Evolutionary conservation across 2,113 vertebrate genomes (phyloP), one percentile per base, ranked within the genome.

Genomic region (Neodontobutis hainanensis): DNA sequence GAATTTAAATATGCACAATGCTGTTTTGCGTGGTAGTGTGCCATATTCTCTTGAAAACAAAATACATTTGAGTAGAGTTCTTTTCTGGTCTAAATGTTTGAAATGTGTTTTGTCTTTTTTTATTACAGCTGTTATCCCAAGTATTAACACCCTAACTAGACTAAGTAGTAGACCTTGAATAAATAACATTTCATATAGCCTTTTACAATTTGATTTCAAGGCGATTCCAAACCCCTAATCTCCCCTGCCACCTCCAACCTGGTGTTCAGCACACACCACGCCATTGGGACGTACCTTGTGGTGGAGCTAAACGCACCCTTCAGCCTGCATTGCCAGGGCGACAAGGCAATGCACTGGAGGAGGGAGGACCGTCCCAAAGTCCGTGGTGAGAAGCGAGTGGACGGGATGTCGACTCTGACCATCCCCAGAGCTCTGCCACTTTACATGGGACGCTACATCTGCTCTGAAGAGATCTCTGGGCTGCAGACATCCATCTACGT

Each of bases 391-490:
- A 82, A 61, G 1, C 75, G 53, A 47, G 36, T 53, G 0, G 44
- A 72, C 3, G 84, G 87, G 27, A 52, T 65, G 68, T 82, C 82
- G 10, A 65, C 60, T 0, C 14, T 91, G 45, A 32, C n/a, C 34
- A 57, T 92, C 65, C 0, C 19, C 53, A 86, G n/a, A 40, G 92
- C 82, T 10, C 61, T 32, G 8, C 65, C 78, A 0, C 15, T 32
- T 2, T 67, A 90, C 63, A 92, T 89, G 43, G 96, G 97, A 72
- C 93, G 81, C 85, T 99, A 97, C 58, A 84, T 90, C 0, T 99
- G 97, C 76, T 81, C 73, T 77, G 96, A 95, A 71, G 77, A 85
- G 63, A 73, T 34, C 0, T 91, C 87, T 16, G 69, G 86, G 6
- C 75, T 89, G 56, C 86, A 86, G 50, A 87, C 75, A 19, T 95